A percentile compares a stretch with the other conserved stretches of the same genome.
Conservation (phyloP, 2,797 vertebrate species). For the Alectoris magna region DNA sequence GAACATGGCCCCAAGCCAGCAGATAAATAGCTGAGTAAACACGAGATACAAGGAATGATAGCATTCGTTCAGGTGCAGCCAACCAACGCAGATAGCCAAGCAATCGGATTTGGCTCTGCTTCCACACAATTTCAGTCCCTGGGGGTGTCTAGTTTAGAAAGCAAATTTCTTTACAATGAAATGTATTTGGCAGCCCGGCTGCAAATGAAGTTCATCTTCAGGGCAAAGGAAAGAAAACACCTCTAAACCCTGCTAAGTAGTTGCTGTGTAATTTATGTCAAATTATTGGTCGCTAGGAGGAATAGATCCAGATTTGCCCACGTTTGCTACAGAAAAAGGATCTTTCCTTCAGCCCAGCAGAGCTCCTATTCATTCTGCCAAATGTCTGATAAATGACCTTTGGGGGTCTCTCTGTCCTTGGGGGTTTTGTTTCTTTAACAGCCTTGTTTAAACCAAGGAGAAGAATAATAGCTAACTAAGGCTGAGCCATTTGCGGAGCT, state of each 20-base stretch:
- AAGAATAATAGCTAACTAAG: background rate
- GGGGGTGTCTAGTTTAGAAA: conserved; percentile 65
- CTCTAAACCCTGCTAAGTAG: conserved; percentile 37
- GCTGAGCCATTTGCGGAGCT: background rate
- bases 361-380: conserved; percentile 25
- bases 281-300: conserved; percentile 65
- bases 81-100: conserved; percentile 29
- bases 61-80: conserved; percentile 24
- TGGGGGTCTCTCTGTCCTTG: background rate
- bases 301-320: conserved; percentile 47
- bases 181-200: conserved; percentile 70
- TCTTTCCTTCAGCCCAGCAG: conserved; percentile 45
- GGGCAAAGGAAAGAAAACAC: conserved; percentile 40
- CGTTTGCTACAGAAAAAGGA: conserved; percentile 43
- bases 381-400: conserved; percentile 20
- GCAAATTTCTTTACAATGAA: conserved; percentile 77
- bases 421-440: conserved; percentile 12
- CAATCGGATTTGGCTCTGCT: conserved; percentile 66
- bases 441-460: conserved; percentile 27
- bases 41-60: conserved; percentile 2
- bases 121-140: conserved; percentile 60
- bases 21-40: conserved; percentile 44
- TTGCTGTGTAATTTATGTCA: conserved; percentile 66
- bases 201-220: conserved; percentile 76
- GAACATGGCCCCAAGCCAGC: conserved; percentile 37